Percentiles rank a stretch among this genome's conserved stretches.
phyloP scores from a whole-genome alignment of 2,888 invertebrate species.

The Empis stercorea region DNA sequence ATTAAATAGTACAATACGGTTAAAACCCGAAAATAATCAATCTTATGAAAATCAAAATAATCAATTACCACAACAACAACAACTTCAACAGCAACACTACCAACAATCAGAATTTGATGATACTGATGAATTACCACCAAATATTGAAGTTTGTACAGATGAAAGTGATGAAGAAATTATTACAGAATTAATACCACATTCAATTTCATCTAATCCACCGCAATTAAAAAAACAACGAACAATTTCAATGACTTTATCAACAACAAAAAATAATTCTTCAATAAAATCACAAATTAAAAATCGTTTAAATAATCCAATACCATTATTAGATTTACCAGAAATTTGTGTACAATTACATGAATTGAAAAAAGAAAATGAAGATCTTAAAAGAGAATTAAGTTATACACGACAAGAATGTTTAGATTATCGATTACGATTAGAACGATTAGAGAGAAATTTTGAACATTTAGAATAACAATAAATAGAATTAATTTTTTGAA shows the following conservation, averaged over 20 bases:
- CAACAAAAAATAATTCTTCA: too few species aligned
- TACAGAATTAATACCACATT: conserved; percentile 2
- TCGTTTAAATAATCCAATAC: conserved; percentile 18
- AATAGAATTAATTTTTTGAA: too few species aligned
- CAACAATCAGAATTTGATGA: conserved; percentile 7
- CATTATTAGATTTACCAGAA: conserved; percentile 27
- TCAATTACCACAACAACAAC: conserved; percentile 1
- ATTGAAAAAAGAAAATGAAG: conserved; percentile 28
- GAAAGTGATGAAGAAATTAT: conserved; percentile 12
- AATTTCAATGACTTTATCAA: conserved; percentile 5
- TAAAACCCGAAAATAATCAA: conserved; percentile 1
- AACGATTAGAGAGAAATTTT: conserved; percentile 22
- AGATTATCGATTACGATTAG: conserved; percentile 24
- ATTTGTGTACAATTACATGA: conserved; percentile 30
- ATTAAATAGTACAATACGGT: conserved; percentile 6
- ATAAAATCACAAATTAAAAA: background rate
- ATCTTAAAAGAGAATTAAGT: conserved; percentile 27
- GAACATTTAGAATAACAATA: background rate
- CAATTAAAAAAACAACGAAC: conserved; percentile 5
- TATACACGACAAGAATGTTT: conserved; percentile 29
- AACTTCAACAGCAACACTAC: conserved; percentile 1
- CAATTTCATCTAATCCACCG: conserved; percentile 8
- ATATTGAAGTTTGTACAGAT: conserved; percentile 15
- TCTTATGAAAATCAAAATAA: background rate
- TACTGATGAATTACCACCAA: conserved; percentile 15